Evolutionary conservation across 2,888 invertebrate genomes (phyloP).

Genomic region (Thereva nobilitata): DNA sequence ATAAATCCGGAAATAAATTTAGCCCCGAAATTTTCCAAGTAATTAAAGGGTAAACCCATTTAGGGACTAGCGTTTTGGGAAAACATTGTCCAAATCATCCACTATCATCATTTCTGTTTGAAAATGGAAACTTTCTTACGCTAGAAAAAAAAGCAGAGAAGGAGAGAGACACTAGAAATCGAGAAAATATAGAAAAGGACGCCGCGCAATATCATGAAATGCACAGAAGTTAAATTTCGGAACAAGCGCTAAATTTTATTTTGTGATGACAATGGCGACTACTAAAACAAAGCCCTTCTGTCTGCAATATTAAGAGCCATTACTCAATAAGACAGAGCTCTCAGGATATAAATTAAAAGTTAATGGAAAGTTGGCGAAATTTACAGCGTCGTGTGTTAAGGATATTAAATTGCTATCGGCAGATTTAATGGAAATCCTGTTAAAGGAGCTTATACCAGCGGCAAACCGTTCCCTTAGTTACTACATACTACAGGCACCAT

Average conservation of each 20-base stretch:
- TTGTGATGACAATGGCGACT: slow-evolving; percentile 13
- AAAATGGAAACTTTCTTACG: no score
- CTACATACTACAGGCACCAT: background rate
- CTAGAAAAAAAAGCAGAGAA: no score
- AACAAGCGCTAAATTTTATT: background rate
- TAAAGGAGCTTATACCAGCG: background rate
- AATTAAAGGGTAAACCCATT: no score
- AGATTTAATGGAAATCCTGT: slow-evolving; percentile 38
- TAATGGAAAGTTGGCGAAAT: slow-evolving; percentile 45
- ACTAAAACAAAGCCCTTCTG: slow-evolving; percentile 9
- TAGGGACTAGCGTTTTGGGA: no score
- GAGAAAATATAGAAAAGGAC: no score
- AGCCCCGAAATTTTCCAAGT: no score
- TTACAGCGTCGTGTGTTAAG: slow-evolving; percentile 37
- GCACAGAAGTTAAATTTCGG: background rate
- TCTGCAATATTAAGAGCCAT: slow-evolving; percentile 29
- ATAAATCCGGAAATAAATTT: no score
- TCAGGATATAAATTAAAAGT: slow-evolving; percentile 43
- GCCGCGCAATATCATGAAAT: no score
- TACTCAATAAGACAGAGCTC: slow-evolving; percentile 46
- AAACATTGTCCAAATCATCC: no score
- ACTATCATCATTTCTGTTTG: no score
- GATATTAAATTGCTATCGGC: slow-evolving; percentile 40
- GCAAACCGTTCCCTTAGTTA: background rate
- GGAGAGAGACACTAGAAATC: no score